phyloP scores from a whole-genome alignment of 37 sponge, comb jelly and placozoan genomes.

The Eunapius fragilis region DNA sequence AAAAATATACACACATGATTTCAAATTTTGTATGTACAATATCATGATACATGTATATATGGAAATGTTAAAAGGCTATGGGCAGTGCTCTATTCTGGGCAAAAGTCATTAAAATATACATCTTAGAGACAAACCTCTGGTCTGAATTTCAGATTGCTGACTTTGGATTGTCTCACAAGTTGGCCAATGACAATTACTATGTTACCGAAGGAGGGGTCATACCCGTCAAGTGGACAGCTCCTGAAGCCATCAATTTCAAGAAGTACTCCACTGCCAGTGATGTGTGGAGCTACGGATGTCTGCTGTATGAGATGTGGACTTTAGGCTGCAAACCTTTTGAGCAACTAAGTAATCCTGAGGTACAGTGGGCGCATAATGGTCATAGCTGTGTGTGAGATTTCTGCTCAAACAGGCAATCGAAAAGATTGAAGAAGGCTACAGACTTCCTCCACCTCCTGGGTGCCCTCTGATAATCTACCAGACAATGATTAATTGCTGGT shows the following conservation, averaged over 20 bases:
- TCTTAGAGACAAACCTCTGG: not conserved
- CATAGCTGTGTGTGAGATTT: too few relatives aligned
- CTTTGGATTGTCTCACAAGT: not conserved
- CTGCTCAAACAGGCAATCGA: not conserved
- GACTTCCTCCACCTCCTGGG: not conserved
- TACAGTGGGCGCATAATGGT: not conserved
- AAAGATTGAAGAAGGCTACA: not conserved
- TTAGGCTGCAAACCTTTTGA: conserved; percentile 62
- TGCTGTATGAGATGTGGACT: conserved; percentile 72
- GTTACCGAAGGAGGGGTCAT: conserved; percentile 47
- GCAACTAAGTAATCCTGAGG: conserved; percentile 43
- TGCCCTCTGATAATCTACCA: not conserved
- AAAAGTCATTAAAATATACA: too few relatives aligned
- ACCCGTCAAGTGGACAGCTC: conserved; percentile 73
- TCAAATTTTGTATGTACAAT: too few relatives aligned
- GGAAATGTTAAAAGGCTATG: too few relatives aligned
- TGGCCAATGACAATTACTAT: not conserved
- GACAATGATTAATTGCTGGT: not conserved
- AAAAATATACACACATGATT: too few relatives aligned
- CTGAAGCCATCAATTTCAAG: conserved; percentile 58
- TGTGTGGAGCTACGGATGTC: conserved; percentile 79
- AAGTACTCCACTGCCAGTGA: conserved; percentile 65
- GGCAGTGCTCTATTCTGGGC: too few relatives aligned
- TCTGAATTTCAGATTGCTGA: not conserved
- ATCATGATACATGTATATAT: too few relatives aligned